Conservation (phyloP, 2,888 invertebrate genomes). For the Serripes groenlandicus region DNA sequence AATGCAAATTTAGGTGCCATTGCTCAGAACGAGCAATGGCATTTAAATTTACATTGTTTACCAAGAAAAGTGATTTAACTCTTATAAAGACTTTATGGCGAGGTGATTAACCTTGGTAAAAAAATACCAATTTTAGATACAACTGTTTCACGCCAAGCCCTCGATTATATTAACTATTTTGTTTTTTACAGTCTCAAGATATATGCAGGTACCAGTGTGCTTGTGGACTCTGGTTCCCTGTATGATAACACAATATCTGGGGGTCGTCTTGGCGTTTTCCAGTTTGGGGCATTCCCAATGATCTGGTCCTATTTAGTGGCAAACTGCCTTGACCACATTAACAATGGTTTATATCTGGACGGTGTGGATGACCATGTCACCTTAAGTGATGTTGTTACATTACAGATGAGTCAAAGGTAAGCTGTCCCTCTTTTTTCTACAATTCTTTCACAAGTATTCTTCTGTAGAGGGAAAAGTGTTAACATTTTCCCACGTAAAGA, state of each 20-base stretch:
- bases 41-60: too few relatives aligned
- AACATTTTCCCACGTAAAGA: not conserved
- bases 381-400: conserved; percentile 60
- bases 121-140: too few relatives aligned
- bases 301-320: conserved; percentile 77
- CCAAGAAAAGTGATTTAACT: too few relatives aligned
- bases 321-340: conserved; percentile 70
- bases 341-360: conserved; percentile 77
- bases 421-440: not conserved
- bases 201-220: conserved; percentile 64
- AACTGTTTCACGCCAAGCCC: too few relatives aligned
- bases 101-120: too few relatives aligned
- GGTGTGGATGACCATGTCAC: conserved; percentile 75
- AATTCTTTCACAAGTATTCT: not conserved
- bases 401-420: conserved; percentile 74
- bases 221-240: conserved; percentile 76
- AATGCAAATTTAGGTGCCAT: too few relatives aligned
- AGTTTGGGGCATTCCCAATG: conserved; percentile 72
- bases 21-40: too few relatives aligned
- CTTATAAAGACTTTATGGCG: too few relatives aligned
- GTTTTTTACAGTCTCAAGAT: conserved; percentile 66
- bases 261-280: conserved; percentile 78
- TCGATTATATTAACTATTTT: too few relatives aligned
- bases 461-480: not conserved
- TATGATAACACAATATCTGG: conserved; percentile 78